phyloP scores from a whole-genome alignment of 23 tunicate genomes.

The Clavelina lepadiformis region DNA sequence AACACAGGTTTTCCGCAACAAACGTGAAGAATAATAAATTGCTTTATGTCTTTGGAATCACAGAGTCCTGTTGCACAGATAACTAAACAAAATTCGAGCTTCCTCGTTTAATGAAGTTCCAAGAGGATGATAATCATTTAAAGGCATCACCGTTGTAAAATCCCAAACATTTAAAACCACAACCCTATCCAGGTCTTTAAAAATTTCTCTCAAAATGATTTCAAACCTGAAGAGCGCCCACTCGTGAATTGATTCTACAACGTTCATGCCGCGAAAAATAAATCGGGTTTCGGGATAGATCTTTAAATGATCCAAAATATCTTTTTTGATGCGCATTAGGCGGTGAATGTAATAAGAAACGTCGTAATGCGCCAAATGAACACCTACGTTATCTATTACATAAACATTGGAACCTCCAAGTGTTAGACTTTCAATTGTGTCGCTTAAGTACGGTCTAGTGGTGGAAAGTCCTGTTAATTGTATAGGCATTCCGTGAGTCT shows the following conservation, averaged over 20 bases:
- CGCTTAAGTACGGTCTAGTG: slow-evolving; percentile 36
- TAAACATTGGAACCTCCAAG: slow-evolving; percentile 16
- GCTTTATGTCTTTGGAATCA: no score
- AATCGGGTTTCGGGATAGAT: slow-evolving; percentile 9
- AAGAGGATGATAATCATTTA: slow-evolving; percentile 12
- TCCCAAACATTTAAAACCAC: slow-evolving; percentile 19
- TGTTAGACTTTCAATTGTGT: neutral
- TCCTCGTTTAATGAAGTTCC: neutral
- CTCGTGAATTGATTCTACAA: neutral
- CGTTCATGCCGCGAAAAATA: slow-evolving; percentile 7
- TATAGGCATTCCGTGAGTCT: slow-evolving; percentile 54
- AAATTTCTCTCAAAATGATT: slow-evolving; percentile 2
- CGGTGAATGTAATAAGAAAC: slow-evolving; percentile 19
- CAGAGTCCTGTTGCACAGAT: slow-evolving; percentile 1
- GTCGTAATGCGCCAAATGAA: slow-evolving; percentile 32
- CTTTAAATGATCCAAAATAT: slow-evolving; percentile 2
- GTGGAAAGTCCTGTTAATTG: slow-evolving; percentile 34
- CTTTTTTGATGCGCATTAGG: slow-evolving; percentile 10
- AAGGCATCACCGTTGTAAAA: slow-evolving; percentile 4
- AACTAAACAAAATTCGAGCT: slow-evolving; percentile 3
- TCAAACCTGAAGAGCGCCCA: slow-evolving; percentile 8
- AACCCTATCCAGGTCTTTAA: slow-evolving; percentile 3
- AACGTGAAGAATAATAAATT: no score
- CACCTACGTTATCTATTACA: slow-evolving; percentile 45
- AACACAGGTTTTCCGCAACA: no score